Conservation (phyloP, 35 echinoderm and acorn worm species). For the Strongylocentrotus purpuratus region DNA sequence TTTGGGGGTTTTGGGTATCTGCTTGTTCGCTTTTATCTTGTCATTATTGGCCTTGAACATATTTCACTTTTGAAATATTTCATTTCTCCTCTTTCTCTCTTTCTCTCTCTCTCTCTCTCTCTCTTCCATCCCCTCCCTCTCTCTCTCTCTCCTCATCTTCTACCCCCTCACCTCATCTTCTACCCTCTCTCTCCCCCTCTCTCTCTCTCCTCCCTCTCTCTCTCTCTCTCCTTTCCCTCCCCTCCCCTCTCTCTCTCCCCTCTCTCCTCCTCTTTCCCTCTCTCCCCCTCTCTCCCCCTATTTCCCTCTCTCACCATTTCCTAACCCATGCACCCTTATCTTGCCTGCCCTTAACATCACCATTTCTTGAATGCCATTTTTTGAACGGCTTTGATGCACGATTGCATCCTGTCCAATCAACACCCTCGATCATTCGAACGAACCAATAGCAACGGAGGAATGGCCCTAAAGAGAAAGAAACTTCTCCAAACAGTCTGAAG, state of each 20-base stretch:
- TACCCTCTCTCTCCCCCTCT: not conserved
- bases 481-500: conserved; percentile 88
- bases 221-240: not conserved
- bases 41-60: not conserved
- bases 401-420: conserved; percentile 37
- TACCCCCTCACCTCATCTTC: not conserved
- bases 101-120: not conserved
- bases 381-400: conserved; percentile 32
- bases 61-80: not conserved
- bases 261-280: no score
- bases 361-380: conserved; percentile 35
- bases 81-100: not conserved
- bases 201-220: not conserved
- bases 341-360: conserved; percentile 40
- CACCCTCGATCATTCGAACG: conserved; percentile 34
- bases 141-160: conserved; percentile 14
- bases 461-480: conserved; percentile 91
- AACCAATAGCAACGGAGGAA: conserved; percentile 74
- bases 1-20: not conserved
- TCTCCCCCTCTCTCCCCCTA: not conserved
- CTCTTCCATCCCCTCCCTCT: not conserved
- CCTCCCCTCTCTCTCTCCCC: not conserved
- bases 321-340: conserved; percentile 6
- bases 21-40: not conserved
- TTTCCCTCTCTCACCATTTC: conserved; percentile 18